These are phyloP conservation scores for Nemotelus pantherinus DNA, from an alignment of 2,888 invertebrate genomes.

Conservation along the genomic window DNA sequence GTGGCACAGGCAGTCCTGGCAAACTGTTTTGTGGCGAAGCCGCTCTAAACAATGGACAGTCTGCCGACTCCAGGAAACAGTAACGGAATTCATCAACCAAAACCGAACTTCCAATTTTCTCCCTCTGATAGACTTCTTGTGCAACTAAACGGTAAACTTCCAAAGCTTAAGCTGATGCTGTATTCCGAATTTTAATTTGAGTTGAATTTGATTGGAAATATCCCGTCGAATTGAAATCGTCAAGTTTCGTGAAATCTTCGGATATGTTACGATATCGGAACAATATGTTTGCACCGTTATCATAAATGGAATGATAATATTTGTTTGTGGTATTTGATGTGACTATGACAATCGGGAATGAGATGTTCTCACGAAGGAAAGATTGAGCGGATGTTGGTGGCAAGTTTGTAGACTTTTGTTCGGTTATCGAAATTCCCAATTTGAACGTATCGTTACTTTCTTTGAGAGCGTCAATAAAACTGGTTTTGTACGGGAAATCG, in stretches of 20 bases:
- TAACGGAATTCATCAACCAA: conserved; percentile 76
- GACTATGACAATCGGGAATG: conserved; percentile 65
- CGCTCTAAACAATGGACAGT: conserved; percentile 74
- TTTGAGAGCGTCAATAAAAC: conserved; percentile 55
- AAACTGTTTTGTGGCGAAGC: conserved; percentile 68
- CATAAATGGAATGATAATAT: conserved; percentile 82
- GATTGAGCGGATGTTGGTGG: conserved; percentile 90
- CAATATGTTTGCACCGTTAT: conserved; percentile 71
- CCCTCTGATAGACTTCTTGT: conserved; percentile 62
- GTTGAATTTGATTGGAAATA: conserved; percentile 65
- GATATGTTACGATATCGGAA: conserved; percentile 65
- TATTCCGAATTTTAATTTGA: conserved; percentile 73
- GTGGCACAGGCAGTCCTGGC: conserved; percentile 59
- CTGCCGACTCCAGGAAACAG: conserved; percentile 78
- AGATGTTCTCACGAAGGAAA: conserved; percentile 71
- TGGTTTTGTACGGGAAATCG: conserved; percentile 55
- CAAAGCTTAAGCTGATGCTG: conserved; percentile 74
- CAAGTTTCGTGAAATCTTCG: conserved; percentile 60
- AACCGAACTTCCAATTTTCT: conserved; percentile 59
- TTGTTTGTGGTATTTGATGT: conserved; percentile 72
- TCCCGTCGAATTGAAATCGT: conserved; percentile 64
- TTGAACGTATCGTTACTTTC: conserved; percentile 53
- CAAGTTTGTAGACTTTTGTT: conserved; percentile 61
- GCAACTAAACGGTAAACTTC: conserved; percentile 73
- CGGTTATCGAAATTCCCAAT: conserved; percentile 57